Evolutionary conservation across 2,888 invertebrate species (phyloP).

Genomic region (Lasioglossum calceatum): DNA sequence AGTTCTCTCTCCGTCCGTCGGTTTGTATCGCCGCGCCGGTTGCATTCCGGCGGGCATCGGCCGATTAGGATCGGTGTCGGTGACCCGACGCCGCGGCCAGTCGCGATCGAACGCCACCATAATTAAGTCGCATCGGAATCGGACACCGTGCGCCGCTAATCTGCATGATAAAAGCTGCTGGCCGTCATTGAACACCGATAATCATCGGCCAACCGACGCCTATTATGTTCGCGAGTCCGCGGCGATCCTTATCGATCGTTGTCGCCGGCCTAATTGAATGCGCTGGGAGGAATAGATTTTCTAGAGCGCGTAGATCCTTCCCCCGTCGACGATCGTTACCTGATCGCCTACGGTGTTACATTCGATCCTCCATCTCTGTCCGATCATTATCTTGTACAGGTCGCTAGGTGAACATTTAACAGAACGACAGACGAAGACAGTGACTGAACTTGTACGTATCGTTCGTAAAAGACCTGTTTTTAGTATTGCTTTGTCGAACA

Average conservation of each 20-base stretch:
- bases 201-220: constrained; percentile 29
- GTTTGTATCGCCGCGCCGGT: constrained; percentile 29
- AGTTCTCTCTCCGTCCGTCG: constrained; percentile 38
- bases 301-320: background rate
- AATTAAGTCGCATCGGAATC: constrained; percentile 61
- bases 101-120: constrained; percentile 57
- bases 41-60: constrained; percentile 32
- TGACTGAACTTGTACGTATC: too few species aligned
- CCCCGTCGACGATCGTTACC: background rate
- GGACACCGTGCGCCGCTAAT: constrained; percentile 48
- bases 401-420: background rate
- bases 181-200: constrained; percentile 61
- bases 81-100: constrained; percentile 51
- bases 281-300: background rate
- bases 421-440: too few species aligned
- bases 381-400: background rate
- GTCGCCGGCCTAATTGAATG: constrained; percentile 20
- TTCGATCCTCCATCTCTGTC: background rate
- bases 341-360: background rate
- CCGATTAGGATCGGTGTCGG: constrained; percentile 59
- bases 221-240: constrained; percentile 55
- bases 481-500: too few species aligned
- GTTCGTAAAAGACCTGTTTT: too few species aligned
- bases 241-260: constrained; percentile 62
- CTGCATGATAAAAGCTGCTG: constrained; percentile 55